These are phyloP conservation scores for Parapristionchus giblindavisi DNA, from an alignment of 2,888 invertebrate species.

Conservation along the genomic window DNA sequence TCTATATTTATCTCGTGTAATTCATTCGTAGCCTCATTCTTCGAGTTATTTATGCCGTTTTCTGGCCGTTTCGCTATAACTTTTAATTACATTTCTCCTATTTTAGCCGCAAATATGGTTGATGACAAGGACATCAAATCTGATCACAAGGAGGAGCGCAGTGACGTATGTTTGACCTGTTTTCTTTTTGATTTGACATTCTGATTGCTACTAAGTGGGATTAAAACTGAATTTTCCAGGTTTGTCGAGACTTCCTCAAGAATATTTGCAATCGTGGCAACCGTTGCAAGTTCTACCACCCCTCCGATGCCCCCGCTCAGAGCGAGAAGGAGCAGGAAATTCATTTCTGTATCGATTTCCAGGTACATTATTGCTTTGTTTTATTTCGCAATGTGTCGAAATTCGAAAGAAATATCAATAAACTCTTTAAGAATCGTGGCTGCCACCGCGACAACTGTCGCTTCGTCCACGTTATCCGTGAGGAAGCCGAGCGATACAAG, in stretches of 20 bases:
- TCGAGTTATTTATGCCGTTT: too few relatives aligned
- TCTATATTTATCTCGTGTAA: too few relatives aligned
- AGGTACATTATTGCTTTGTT: conserved; percentile 69
- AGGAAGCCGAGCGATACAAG: conserved; percentile 80
- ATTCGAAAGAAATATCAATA: too few relatives aligned
- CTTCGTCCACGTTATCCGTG: conserved; percentile 78
- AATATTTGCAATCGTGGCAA: conserved; percentile 77
- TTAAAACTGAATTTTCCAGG: conserved; percentile 69
- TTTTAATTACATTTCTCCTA: too few relatives aligned
- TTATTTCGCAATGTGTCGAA: too few relatives aligned
- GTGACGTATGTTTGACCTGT: conserved; percentile 1
- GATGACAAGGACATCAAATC: conserved; percentile 1
- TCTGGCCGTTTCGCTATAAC: too few relatives aligned
- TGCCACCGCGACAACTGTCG: conserved; percentile 78
- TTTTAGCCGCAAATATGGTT: conserved; percentile 23
- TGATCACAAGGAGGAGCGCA: conserved; percentile 26
- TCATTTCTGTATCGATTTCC: conserved; percentile 76
- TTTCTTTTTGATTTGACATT: background rate
- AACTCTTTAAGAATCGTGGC: conserved; percentile 76
- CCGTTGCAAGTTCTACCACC: conserved; percentile 75
- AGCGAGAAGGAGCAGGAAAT: conserved; percentile 69
- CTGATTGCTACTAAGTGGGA: background rate
- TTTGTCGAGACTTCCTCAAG: conserved; percentile 76
- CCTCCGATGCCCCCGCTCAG: conserved; percentile 64
- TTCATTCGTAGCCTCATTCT: too few relatives aligned